Evolutionary conservation across 2,888 invertebrate genomes (phyloP).

Genomic region (Rhagophthalmus giganteus): DNA sequence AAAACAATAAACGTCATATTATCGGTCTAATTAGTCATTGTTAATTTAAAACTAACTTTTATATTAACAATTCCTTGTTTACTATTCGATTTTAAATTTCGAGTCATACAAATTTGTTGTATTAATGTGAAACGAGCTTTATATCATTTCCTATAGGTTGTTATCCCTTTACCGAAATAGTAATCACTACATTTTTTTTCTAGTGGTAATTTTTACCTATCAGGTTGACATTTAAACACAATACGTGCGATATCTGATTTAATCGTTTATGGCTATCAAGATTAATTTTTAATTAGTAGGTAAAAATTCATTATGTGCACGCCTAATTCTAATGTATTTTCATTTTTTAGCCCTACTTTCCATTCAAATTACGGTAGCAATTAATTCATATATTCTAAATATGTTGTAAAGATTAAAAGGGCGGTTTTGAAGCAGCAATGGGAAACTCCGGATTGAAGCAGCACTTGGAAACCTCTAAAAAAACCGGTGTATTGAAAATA

Average conservation of each 20-base stretch:
- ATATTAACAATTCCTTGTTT: no score
- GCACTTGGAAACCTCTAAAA: conserved; percentile 92
- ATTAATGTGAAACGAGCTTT: no score
- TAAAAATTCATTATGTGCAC: background rate
- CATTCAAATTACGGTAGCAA: background rate
- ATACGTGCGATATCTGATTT: conserved; percentile 4
- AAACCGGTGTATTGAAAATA: conserved; percentile 92
- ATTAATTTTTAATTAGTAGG: background rate
- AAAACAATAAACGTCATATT: no score
- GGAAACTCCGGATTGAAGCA: conserved; percentile 88
- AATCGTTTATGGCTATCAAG: background rate
- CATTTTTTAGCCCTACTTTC: background rate
- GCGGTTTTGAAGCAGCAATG: conserved; percentile 60
- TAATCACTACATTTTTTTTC: conserved; percentile 3
- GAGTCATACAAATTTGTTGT: no score
- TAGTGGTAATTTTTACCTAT: conserved; percentile 4
- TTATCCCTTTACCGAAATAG: background rate
- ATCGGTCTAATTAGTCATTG: no score
- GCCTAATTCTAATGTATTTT: background rate
- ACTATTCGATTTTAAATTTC: no score
- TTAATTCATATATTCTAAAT: background rate
- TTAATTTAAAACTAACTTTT: no score
- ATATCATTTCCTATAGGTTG: no score
- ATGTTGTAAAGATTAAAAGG: conserved; percentile 1
- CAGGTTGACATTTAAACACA: conserved; percentile 13